Evolutionary conservation across 2,888 invertebrate species (phyloP).

Genomic region (Ormyrus labotus): DNA sequence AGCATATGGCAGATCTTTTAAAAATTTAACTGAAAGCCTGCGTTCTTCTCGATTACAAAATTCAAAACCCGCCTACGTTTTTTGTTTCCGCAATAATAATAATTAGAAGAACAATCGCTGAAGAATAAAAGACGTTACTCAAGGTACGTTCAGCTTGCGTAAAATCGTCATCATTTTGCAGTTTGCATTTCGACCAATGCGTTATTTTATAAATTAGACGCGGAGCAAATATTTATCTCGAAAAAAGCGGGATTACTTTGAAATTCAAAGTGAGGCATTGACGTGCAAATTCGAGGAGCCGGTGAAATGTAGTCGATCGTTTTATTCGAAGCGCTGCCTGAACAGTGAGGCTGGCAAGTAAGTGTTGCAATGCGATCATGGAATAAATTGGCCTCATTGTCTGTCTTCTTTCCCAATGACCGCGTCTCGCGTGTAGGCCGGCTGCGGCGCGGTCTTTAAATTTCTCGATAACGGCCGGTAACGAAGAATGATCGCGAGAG

Average conservation of each 20-base stretch:
- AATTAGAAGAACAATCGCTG: no score
- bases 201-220: no score
- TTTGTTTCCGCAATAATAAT: no score
- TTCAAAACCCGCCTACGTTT: no score
- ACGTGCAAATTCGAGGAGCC: constrained; percentile 13
- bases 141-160: no score
- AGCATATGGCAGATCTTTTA: no score
- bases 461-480: constrained; percentile 29
- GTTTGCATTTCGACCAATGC: no score
- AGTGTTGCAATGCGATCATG: constrained; percentile 52
- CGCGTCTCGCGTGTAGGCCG: constrained; percentile 10
- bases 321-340: constrained; percentile 24
- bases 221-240: neutral
- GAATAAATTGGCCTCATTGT: constrained; percentile 56
- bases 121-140: no score
- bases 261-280: neutral
- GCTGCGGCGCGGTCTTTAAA: constrained; percentile 23
- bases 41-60: no score
- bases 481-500: constrained; percentile 32
- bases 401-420: constrained; percentile 42
- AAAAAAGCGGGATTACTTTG: neutral
- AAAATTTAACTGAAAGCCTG: no score
- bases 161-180: no score
- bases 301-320: constrained; percentile 13
- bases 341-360: constrained; percentile 12